Conservation (phyloP, 2,888 invertebrate species). For the Eupithecia tripunctaria region DNA sequence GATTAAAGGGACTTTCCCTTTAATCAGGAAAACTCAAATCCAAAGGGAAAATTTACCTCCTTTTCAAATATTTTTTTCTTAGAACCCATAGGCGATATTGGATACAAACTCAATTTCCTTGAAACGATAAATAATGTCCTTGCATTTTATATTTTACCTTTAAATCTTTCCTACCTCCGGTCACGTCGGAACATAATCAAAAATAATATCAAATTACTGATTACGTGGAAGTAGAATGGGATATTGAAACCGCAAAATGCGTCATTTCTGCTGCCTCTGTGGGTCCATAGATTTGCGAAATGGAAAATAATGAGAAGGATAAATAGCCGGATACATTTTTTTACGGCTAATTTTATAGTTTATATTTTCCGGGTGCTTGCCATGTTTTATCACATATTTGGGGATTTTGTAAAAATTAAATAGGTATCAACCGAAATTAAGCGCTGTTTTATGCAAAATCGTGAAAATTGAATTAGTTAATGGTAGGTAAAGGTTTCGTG, state of each 20-base stretch:
- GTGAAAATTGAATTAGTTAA: not conserved
- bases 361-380: not conserved
- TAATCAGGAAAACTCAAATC: not conserved
- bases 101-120: conserved; percentile 30
- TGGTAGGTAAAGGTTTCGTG: not conserved
- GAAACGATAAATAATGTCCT: conserved; percentile 18
- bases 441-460: not conserved
- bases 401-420: not conserved
- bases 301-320: not conserved
- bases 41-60: not conserved
- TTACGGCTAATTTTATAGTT: not conserved
- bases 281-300: not conserved
- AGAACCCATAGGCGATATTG: conserved; percentile 8
- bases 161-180: conserved; percentile 15
- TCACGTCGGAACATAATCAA: conserved; percentile 32
- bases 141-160: conserved; percentile 12
- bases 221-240: conserved; percentile 25
- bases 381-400: not conserved
- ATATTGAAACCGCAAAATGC: conserved; percentile 32
- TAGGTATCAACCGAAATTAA: not conserved
- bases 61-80: not conserved
- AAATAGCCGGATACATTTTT: not conserved
- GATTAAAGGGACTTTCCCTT: too few species aligned
- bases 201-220: conserved; percentile 35
- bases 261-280: conserved; percentile 5